Percentiles rank a stretch among this genome's conserved stretches.
Conservation (phyloP, 2,797 vertebrate species). For the Acanthiza pusilla region DNA sequence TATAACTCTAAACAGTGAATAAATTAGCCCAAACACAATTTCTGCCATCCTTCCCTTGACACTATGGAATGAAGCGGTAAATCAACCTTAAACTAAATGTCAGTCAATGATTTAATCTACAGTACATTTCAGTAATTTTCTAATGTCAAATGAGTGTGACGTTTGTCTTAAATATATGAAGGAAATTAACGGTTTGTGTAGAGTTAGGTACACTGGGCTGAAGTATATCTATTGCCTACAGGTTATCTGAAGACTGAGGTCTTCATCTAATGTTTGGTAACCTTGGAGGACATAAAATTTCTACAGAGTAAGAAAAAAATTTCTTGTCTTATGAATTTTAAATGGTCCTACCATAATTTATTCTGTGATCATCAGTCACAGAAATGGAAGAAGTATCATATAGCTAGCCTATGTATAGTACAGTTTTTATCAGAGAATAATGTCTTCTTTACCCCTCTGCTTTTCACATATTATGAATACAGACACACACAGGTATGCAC, state of each 20-base stretch:
- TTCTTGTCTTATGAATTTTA: not conserved
- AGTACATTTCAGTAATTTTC: not conserved
- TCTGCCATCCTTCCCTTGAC: not conserved
- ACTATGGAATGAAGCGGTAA: not conserved
- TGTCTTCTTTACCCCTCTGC: not conserved
- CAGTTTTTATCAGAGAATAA: not conserved
- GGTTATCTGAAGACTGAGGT: not conserved
- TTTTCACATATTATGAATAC: not conserved
- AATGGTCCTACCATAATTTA: not conserved
- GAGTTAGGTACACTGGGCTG: not conserved
- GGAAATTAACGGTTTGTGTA: not conserved
- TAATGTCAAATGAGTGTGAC: not conserved
- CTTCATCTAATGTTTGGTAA: not conserved
- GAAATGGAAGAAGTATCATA: not conserved
- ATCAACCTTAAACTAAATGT: not conserved
- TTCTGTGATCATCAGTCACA: not conserved
- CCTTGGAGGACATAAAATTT: not conserved
- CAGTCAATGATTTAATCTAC: not conserved
- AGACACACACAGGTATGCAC: not conserved
- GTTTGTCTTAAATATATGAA: not conserved
- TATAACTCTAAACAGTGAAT: not conserved
- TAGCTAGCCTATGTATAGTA: not conserved
- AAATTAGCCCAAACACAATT: not conserved
- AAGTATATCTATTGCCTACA: not conserved
- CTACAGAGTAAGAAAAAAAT: not conserved